phyloP scores from a whole-genome alignment of 2,888 invertebrate species.

The Metopia argyrocephala region DNA sequence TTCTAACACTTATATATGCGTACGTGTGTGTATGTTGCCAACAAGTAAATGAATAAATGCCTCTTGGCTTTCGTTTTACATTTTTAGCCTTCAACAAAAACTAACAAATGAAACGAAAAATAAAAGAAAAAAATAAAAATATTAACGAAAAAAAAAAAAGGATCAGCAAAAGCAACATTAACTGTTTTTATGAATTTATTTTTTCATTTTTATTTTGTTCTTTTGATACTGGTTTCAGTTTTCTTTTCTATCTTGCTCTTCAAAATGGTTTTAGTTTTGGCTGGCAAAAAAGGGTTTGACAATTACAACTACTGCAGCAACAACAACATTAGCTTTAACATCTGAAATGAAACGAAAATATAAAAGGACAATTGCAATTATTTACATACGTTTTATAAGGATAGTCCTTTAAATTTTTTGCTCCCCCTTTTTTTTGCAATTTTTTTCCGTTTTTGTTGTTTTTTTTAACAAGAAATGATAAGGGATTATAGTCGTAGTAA shows the following conservation, averaged over 20 bases:
- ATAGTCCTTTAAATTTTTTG: slow-evolving; percentile 28
- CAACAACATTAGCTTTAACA: neutral
- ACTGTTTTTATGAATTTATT: slow-evolving; percentile 42
- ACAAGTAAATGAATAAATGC: slow-evolving; percentile 60
- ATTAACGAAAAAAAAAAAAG: neutral
- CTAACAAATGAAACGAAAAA: neutral
- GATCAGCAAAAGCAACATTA: slow-evolving; percentile 33
- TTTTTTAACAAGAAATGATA: slow-evolving; percentile 38
- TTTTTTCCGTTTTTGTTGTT: neutral
- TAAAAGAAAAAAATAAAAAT: neutral
- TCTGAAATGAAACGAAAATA: slow-evolving; percentile 15
- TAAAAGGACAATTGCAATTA: slow-evolving; percentile 62
- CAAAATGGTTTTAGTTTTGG: too few relatives aligned
- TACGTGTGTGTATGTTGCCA: neutral
- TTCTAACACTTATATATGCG: neutral
- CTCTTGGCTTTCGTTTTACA: slow-evolving; percentile 52
- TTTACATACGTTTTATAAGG: slow-evolving; percentile 61
- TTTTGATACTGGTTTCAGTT: neutral
- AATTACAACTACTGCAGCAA: slow-evolving; percentile 14
- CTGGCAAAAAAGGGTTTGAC: slow-evolving; percentile 16
- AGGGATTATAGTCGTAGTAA: slow-evolving; percentile 30
- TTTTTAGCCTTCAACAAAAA: slow-evolving; percentile 34
- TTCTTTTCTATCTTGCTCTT: neutral
- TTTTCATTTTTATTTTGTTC: neutral
- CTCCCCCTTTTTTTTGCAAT: neutral